These are phyloP conservation scores for Helleia helle DNA, from an alignment of 2,888 invertebrate genomes.

Conservation along the genomic window DNA sequence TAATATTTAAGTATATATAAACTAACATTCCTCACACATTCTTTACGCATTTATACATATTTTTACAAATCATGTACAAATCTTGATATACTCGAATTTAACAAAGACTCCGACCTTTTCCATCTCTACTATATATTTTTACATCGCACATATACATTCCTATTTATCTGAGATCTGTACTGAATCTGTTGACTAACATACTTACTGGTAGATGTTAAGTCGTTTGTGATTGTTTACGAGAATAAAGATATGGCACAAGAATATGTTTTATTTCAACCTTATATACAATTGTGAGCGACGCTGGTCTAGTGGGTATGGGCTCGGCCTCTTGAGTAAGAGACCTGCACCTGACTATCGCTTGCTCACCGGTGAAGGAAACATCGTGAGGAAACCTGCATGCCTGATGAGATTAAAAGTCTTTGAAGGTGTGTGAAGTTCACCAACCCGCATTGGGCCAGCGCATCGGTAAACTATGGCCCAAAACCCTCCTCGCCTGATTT, in stretches of 20 bases:
- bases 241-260: slow-evolving; percentile 59
- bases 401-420: too few species aligned
- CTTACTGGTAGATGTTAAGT: slow-evolving; percentile 6
- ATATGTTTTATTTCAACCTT: slow-evolving; percentile 17
- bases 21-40: not conserved
- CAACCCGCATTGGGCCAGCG: too few species aligned
- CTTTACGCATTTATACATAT: slow-evolving; percentile 1
- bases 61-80: not conserved
- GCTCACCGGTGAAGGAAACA: too few species aligned
- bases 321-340: too few species aligned
- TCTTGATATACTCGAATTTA: slow-evolving; percentile 2
- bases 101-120: too few species aligned
- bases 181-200: slow-evolving; percentile 14
- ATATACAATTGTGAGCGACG: too few species aligned
- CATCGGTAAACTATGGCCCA: too few species aligned
- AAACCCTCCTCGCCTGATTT: too few species aligned
- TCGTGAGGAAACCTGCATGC: too few species aligned
- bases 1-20: not conserved
- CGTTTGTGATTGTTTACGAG: slow-evolving; percentile 39
- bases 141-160: slow-evolving; percentile 8
- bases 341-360: too few species aligned
- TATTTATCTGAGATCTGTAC: slow-evolving; percentile 16
- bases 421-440: too few species aligned
- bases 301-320: too few species aligned
- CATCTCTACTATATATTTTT: slow-evolving; percentile 1